These are phyloP conservation scores for Platysteira castanea DNA, from an alignment of 2,113 vertebrate genomes.

Conservation along the genomic window DNA sequence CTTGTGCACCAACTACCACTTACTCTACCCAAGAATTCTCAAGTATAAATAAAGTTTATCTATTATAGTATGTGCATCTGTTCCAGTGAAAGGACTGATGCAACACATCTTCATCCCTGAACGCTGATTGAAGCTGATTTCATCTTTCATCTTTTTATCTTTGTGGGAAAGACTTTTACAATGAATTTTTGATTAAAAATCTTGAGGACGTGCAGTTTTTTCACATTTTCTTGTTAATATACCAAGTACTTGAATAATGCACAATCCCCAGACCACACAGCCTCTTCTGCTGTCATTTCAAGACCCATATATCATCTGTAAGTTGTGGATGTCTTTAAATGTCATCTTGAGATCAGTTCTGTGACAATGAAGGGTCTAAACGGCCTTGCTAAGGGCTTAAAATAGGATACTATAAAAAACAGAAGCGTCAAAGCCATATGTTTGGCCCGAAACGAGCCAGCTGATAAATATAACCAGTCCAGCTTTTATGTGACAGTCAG, in stretches of 20 bases:
- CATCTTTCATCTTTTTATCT: not conserved
- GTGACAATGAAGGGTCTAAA: not conserved
- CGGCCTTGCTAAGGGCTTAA: not conserved
- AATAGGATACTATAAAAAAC: not conserved
- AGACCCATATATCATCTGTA: not conserved
- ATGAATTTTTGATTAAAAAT: not conserved
- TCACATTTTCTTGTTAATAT: not conserved
- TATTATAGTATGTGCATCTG: fast-evolving
- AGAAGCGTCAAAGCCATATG: not conserved
- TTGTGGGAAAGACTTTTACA: not conserved
- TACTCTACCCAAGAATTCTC: not conserved
- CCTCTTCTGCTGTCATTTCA: not conserved
- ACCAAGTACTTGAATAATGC: not conserved
- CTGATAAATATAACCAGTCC: not conserved
- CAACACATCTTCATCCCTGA: not conserved
- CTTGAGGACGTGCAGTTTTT: fast-evolving
- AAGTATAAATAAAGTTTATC: not conserved
- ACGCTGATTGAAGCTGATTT: fast-evolving
- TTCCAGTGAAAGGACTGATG: not conserved
- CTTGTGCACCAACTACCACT: not conserved
- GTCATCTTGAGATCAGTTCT: not conserved
- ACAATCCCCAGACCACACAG: not conserved
- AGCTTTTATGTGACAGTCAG: not conserved
- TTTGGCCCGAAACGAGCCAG: not conserved
- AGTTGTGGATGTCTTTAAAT: not conserved